phyloP scores from a whole-genome alignment of 2,113 vertebrate species.

The Herpailurus yagouaroundi region DNA sequence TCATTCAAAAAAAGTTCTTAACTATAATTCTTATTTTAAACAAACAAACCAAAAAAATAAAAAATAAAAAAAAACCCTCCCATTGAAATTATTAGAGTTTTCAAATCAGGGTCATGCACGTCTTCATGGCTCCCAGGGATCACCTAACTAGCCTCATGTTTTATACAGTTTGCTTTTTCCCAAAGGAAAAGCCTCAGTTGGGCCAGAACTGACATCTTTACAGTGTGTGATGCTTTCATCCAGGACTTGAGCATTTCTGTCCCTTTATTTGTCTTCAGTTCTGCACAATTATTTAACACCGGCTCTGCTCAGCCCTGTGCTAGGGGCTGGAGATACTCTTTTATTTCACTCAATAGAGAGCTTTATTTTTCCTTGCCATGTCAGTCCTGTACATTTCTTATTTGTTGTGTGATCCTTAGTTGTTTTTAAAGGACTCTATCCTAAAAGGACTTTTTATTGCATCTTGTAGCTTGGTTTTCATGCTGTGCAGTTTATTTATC shows the following conservation, averaged over 20 bases:
- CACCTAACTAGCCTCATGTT: background rate
- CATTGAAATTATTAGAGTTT: background rate
- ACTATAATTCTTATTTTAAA: background rate
- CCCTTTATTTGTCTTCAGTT: background rate
- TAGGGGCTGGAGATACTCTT: background rate
- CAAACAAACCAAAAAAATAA: background rate
- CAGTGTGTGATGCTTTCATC: background rate
- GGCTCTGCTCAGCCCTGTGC: background rate
- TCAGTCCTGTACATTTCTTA: background rate
- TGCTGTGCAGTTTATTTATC: constrained; percentile 48
- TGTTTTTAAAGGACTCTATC: constrained; percentile 52
- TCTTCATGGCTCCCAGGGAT: background rate
- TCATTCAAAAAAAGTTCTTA: background rate
- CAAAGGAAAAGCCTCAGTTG: background rate
- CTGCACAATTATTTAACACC: background rate
- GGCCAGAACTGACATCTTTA: background rate
- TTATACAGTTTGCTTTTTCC: background rate
- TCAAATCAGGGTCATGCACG: background rate
- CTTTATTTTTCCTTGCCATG: background rate
- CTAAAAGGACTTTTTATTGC: constrained; percentile 42
- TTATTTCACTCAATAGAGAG: background rate
- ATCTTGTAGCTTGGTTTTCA: constrained; percentile 46
- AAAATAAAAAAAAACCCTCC: background rate
- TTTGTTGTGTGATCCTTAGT: constrained; percentile 5
- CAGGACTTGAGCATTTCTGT: background rate